A percentile compares a stretch with the other conserved stretches of the same genome.
phyloP scores from a whole-genome alignment of 2,888 invertebrate species.

The Halictus ligatus region DNA sequence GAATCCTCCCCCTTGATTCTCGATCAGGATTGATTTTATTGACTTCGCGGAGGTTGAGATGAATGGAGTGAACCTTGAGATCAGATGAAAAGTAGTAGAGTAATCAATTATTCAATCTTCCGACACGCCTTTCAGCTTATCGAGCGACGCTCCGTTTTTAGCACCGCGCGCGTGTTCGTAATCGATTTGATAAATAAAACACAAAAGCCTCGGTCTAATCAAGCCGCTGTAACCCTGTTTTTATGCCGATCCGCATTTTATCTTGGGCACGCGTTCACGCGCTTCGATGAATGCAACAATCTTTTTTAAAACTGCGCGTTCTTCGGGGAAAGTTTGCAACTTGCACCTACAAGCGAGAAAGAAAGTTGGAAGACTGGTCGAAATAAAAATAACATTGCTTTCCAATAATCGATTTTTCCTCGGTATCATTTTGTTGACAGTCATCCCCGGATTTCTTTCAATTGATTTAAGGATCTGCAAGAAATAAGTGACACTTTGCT shows the following conservation, averaged over 20 bases:
- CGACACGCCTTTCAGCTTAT: not conserved
- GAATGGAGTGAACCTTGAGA: no score
- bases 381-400: no score
- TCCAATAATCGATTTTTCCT: no score
- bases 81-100: not conserved
- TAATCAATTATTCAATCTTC: not conserved
- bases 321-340: not conserved
- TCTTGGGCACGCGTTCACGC: not conserved
- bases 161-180: not conserved
- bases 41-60: not conserved
- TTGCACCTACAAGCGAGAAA: not conserved
- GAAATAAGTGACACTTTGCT: not conserved
- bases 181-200: conserved; percentile 37
- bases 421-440: no score
- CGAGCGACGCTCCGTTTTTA: not conserved
- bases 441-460: not conserved
- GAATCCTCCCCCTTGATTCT: not conserved
- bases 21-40: not conserved
- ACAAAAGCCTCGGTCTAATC: conserved; percentile 3
- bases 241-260: conserved; percentile 3
- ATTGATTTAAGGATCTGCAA: not conserved
- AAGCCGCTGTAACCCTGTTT: conserved; percentile 11
- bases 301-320: not conserved
- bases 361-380: no score
- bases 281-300: not conserved